These are phyloP conservation scores for Acanthosepion pharaonis DNA, from an alignment of 2,888 invertebrate genomes.

Conservation along the genomic window DNA sequence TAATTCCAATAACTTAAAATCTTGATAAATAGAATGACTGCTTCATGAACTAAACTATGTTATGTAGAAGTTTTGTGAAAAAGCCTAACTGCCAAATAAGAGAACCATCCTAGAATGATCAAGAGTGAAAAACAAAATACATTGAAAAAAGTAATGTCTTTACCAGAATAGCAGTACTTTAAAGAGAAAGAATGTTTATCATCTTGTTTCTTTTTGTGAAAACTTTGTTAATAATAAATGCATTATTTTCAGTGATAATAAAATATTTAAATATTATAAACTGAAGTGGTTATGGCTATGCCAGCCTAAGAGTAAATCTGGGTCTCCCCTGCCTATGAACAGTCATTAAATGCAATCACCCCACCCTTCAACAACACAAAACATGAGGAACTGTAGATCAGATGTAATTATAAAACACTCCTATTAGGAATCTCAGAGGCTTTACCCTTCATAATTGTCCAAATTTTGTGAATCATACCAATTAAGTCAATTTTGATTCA, in stretches of 20 bases:
- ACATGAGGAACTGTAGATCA: background rate
- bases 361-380: background rate
- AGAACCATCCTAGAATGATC: background rate
- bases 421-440: background rate
- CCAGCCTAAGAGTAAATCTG: background rate
- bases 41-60: background rate
- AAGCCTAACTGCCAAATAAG: no score
- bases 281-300: no score
- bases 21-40: background rate
- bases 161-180: background rate
- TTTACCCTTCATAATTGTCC: slow-evolving; percentile 33
- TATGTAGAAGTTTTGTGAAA: background rate
- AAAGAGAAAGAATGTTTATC: background rate
- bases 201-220: background rate
- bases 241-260: background rate
- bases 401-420: slow-evolving; percentile 33
- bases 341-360: slow-evolving; percentile 24
- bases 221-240: background rate
- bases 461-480: slow-evolving; percentile 6
- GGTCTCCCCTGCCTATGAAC: background rate
- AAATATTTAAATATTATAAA: background rate
- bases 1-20: background rate
- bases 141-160: background rate
- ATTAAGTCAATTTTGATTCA: slow-evolving; percentile 1
- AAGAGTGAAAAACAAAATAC: background rate